phyloP scores from a whole-genome alignment of 23 tunicate species.

The Trididemnum miniatum region DNA sequence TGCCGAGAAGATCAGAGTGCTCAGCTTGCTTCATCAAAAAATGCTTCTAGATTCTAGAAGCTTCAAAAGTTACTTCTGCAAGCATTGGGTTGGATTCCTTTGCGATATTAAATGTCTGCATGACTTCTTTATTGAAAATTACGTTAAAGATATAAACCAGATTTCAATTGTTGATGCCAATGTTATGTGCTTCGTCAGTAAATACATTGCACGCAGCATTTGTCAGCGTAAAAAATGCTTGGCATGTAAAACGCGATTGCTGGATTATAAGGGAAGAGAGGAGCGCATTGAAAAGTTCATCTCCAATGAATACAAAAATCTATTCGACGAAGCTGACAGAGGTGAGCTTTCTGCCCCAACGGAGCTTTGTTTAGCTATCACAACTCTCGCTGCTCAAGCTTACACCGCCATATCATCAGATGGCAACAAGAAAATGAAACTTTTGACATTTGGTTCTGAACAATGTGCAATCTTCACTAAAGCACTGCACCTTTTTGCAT shows the following conservation, averaged over 20 bases:
- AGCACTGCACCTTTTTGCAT: neutral
- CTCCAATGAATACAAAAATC: conserved; percentile 2
- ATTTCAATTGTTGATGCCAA: conserved; percentile 7
- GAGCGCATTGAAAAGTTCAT: neutral
- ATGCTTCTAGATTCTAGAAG: neutral
- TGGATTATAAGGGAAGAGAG: neutral
- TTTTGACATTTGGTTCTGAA: neutral
- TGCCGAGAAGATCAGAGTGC: conserved; percentile 23
- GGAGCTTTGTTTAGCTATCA: conserved; percentile 20
- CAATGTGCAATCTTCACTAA: neutral
- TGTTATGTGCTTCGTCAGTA: neutral
- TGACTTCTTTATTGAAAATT: neutral
- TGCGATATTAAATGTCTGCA: conserved; percentile 12
- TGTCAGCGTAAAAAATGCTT: conserved; percentile 5
- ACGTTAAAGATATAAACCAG: neutral
- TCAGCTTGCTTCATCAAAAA: neutral
- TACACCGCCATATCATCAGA: neutral
- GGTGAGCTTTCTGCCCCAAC: conserved; percentile 25
- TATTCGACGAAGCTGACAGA: conserved; percentile 12
- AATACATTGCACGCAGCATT: neutral
- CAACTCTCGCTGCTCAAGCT: conserved; percentile 15
- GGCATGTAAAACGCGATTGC: neutral
- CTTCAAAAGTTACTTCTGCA: neutral
- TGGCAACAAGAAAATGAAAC: neutral
- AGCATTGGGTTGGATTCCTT: neutral